Conservation (phyloP, 2,113 vertebrate species). For the Herpailurus yagouaroundi region DNA sequence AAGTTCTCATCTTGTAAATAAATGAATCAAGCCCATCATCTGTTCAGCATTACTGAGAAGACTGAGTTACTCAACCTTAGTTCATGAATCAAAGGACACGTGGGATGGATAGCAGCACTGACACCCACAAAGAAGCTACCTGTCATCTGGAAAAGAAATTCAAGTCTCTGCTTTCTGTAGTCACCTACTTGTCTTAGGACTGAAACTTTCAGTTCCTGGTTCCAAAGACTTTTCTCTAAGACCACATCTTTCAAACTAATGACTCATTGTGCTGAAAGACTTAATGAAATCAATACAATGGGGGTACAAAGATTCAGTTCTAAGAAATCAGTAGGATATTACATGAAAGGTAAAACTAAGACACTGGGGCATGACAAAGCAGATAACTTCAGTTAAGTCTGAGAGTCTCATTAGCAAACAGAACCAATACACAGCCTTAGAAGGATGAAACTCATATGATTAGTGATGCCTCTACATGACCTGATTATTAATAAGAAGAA, state of each 20-base stretch:
- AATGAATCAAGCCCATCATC: background rate
- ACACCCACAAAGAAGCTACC: background rate
- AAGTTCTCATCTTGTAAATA: background rate
- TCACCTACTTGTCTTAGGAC: background rate
- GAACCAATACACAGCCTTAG: slow-evolving; percentile 1
- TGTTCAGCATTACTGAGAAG: background rate
- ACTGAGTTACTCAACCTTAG: background rate
- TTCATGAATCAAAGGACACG: background rate
- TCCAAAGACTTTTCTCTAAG: slow-evolving; percentile 29
- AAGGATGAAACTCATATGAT: slow-evolving; percentile 31
- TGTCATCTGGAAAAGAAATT: background rate
- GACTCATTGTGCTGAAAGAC: background rate
- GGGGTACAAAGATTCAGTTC: background rate
- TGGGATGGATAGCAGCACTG: background rate
- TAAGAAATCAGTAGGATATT: background rate
- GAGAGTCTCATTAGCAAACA: slow-evolving; percentile 42
- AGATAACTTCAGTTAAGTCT: background rate
- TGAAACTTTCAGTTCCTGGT: background rate
- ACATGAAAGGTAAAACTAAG: slow-evolving; percentile 8
- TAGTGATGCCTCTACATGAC: background rate
- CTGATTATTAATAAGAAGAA: background rate
- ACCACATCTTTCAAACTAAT: background rate
- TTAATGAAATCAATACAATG: background rate
- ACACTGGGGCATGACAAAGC: background rate
- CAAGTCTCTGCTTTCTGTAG: background rate